phyloP scores from a whole-genome alignment of 2,888 invertebrate species.

The Pheosia gnoma region DNA sequence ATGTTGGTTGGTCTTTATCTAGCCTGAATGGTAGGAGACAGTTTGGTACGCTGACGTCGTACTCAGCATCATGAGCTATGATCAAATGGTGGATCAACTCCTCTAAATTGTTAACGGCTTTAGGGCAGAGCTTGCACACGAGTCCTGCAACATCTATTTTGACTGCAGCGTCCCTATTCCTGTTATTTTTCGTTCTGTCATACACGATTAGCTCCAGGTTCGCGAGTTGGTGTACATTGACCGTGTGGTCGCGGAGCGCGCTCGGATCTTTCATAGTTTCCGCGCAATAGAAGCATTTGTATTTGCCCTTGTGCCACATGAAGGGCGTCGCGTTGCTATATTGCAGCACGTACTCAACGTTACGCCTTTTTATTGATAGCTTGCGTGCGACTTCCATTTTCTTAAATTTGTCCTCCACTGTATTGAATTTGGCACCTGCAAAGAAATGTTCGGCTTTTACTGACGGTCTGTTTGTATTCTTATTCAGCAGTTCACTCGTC shows the following conservation, averaged over 20 bases:
- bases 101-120: conserved; percentile 60
- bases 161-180: conserved; percentile 75
- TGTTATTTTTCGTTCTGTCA: conserved; percentile 72
- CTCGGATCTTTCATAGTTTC: conserved; percentile 70
- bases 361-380: conserved; percentile 66
- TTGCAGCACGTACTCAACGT: conserved; percentile 74
- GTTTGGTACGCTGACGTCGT: conserved; percentile 71
- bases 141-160: conserved; percentile 75
- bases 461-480: conserved; percentile 7
- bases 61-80: conserved; percentile 76
- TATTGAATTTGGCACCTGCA: conserved; percentile 71
- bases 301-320: conserved; percentile 74
- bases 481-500: too few species aligned
- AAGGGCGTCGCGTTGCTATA: conserved; percentile 76
- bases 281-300: conserved; percentile 72
- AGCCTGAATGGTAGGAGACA: conserved; percentile 74
- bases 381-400: conserved; percentile 70
- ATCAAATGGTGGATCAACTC: conserved; percentile 74
- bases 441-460: conserved; percentile 59
- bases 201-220: conserved; percentile 69
- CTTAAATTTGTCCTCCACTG: conserved; percentile 73
- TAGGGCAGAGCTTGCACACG: conserved; percentile 65
- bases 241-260: conserved; percentile 62
- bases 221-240: conserved; percentile 58
- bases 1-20: conserved; percentile 68